Percentiles rank a stretch among this genome's conserved stretches.
These are phyloP conservation scores for Catharus minimus DNA, from an alignment of 2,113 vertebrate genomes.

Conservation along the genomic window DNA sequence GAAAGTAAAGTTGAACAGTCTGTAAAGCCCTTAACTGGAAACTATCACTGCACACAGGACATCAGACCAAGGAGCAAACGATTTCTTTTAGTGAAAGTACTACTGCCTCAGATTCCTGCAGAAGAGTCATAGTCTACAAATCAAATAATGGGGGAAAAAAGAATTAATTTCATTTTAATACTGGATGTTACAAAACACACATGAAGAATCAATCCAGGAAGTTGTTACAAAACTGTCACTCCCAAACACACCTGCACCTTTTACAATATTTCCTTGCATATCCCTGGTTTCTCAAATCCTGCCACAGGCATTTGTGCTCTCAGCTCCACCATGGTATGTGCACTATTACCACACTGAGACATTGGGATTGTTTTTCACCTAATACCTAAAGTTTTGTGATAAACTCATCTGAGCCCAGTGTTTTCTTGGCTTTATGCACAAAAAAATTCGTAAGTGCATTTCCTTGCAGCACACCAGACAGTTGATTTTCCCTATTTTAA, in stretches of 20 bases:
- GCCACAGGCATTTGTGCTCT: background rate
- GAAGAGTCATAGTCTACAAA: background rate
- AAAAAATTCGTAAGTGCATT: background rate
- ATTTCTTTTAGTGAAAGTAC: background rate
- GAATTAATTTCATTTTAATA: background rate
- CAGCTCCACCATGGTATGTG: background rate
- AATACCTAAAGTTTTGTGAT: background rate
- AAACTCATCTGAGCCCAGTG: background rate
- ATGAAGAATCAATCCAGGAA: background rate
- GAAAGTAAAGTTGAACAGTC: background rate
- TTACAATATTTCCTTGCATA: background rate
- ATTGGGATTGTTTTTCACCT: background rate
- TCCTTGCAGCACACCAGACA: background rate
- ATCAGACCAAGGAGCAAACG: background rate
- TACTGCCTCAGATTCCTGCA: background rate
- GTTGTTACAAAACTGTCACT: background rate
- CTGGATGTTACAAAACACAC: background rate
- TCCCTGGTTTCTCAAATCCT: background rate
- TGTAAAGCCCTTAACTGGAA: background rate
- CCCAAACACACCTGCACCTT: background rate
- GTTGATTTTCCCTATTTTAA: background rate
- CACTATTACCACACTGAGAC: background rate
- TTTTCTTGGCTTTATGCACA: background rate
- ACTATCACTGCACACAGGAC: background rate
- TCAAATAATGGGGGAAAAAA: rapidly evolving